Percentiles rank a stretch among this genome's conserved stretches.
Evolutionary conservation across 2,797 vertebrate genomes (phyloP).

Genomic region (Crax fasciolata): DNA sequence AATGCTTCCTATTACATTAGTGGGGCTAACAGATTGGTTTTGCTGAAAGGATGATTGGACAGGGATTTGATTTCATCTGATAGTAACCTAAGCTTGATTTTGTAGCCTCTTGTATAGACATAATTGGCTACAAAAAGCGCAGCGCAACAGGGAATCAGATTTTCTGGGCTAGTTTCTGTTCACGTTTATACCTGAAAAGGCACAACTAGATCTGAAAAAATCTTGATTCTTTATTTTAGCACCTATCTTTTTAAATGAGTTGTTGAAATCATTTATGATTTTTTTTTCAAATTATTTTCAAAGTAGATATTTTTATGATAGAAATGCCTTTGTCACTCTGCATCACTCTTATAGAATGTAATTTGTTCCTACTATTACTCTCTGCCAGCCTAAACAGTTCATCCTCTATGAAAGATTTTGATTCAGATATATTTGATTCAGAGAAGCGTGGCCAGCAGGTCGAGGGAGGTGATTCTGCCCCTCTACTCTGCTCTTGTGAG

Average conservation of each 20-base stretch:
- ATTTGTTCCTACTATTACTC: not conserved
- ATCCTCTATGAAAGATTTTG: not conserved
- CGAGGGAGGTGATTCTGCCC: too few relatives aligned
- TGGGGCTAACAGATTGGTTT: not conserved
- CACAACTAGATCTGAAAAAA: not conserved
- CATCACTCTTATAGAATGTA: not conserved
- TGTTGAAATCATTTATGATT: not conserved
- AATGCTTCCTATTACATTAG: constrained; percentile 39
- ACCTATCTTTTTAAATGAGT: not conserved
- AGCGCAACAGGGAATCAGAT: not conserved
- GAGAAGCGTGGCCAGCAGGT: too few relatives aligned
- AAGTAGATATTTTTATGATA: not conserved
- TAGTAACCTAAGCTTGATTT: not conserved
- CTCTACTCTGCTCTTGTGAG: too few relatives aligned
- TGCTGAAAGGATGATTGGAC: constrained; percentile 19
- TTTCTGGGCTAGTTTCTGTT: not conserved
- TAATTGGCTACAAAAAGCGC: not conserved
- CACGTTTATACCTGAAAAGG: not conserved
- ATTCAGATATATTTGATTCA: not conserved
- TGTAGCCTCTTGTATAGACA: not conserved
- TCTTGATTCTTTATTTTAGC: not conserved
- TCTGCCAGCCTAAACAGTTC: not conserved
- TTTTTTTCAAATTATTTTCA: not conserved
- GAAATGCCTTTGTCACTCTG: not conserved
- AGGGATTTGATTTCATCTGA: constrained; percentile 54